Percentiles rank a stretch among this genome's conserved stretches.
Conservation (phyloP, 2,888 invertebrate genomes). For the Pyrocoelia pectoralis region DNA sequence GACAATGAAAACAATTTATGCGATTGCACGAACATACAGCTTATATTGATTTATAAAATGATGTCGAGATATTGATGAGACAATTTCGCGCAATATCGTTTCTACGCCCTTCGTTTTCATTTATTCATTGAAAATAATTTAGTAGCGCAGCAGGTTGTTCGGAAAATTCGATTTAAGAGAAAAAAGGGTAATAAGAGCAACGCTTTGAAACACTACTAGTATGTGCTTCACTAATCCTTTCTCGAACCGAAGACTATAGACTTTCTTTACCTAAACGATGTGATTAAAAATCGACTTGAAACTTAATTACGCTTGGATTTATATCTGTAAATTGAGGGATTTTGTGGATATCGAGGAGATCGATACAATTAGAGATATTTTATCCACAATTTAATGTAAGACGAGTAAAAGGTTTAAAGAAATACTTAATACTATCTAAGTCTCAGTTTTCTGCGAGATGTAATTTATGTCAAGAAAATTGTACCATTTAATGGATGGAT, state of each 20-base stretch:
- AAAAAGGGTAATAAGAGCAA: slow-evolving; percentile 46
- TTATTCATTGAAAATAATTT: slow-evolving; percentile 54
- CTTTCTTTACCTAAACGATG: too few relatives aligned
- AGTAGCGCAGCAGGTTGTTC: slow-evolving; percentile 49
- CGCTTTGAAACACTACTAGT: slow-evolving; percentile 24
- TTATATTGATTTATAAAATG: slow-evolving; percentile 23
- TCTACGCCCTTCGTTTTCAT: slow-evolving; percentile 47
- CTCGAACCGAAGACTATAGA: too few relatives aligned
- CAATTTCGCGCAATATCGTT: slow-evolving; percentile 29
- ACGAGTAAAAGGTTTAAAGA: too few relatives aligned
- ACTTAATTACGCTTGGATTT: not conserved
- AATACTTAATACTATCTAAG: too few relatives aligned
- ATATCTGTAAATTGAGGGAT: slow-evolving; percentile 5
- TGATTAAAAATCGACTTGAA: not conserved
- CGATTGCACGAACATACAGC: slow-evolving; percentile 10
- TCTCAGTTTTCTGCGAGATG: too few relatives aligned
- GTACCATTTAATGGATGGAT: too few relatives aligned
- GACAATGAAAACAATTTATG: slow-evolving; percentile 4
- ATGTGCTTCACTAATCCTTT: too few relatives aligned
- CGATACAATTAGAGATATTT: too few relatives aligned
- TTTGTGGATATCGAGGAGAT: not conserved
- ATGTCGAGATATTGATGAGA: slow-evolving; percentile 27
- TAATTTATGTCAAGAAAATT: too few relatives aligned
- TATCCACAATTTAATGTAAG: too few relatives aligned
- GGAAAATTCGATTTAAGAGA: slow-evolving; percentile 49